These are phyloP conservation scores for Malthinus flaveolus DNA, from an alignment of 2,888 invertebrate species.

Conservation along the genomic window DNA sequence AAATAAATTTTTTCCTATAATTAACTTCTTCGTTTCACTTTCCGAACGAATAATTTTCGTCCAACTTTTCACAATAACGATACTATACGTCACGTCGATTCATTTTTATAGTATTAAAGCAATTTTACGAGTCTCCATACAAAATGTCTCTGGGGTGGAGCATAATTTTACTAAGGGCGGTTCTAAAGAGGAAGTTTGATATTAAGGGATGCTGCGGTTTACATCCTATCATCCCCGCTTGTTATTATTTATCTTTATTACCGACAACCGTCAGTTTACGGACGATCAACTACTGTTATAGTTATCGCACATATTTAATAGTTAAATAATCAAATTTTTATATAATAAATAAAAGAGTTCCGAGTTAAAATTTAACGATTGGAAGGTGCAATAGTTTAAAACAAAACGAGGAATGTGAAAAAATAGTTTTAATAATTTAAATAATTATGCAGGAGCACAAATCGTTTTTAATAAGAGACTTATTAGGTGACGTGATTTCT, in stretches of 20 bases:
- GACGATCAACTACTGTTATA: slow-evolving; percentile 16
- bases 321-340: background rate
- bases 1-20: no score
- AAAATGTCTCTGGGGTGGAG: slow-evolving; percentile 31
- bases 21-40: no score
- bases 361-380: background rate
- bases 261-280: slow-evolving; percentile 27
- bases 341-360: no score
- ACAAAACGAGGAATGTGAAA: no score
- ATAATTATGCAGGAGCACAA: slow-evolving; percentile 65
- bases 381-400: no score
- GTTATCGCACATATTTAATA: background rate
- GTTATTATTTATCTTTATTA: slow-evolving; percentile 28
- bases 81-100: background rate
- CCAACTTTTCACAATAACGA: no score
- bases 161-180: slow-evolving; percentile 33
- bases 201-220: slow-evolving; percentile 32
- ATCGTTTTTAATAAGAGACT: slow-evolving; percentile 83
- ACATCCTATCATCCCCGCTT: slow-evolving; percentile 34
- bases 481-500: slow-evolving; percentile 74
- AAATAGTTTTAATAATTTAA: background rate
- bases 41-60: no score
- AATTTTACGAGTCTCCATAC: background rate
- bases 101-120: background rate
- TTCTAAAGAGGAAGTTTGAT: slow-evolving; percentile 29